Evolutionary conservation across 2,888 invertebrate species (phyloP).

Genomic region (Cerastis rubricosa): DNA sequence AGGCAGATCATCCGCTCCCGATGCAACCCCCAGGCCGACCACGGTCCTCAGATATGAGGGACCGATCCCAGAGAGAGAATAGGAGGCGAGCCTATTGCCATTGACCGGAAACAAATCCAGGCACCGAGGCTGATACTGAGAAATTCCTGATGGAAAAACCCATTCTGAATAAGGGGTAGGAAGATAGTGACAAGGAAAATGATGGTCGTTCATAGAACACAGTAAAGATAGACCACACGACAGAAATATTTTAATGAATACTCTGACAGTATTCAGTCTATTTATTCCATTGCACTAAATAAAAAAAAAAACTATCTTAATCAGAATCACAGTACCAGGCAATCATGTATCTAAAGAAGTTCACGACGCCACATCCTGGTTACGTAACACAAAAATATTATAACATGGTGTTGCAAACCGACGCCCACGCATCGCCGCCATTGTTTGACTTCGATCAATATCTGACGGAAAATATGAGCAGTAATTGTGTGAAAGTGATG

Average conservation of each 20-base stretch:
- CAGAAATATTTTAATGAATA: neutral
- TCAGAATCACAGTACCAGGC: slow-evolving; percentile 49
- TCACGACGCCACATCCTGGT: slow-evolving; percentile 59
- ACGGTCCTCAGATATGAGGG: too few relatives aligned
- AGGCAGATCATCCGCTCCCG: too few relatives aligned
- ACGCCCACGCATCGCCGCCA: slow-evolving; percentile 64
- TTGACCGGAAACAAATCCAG: too few relatives aligned
- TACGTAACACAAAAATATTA: slow-evolving; percentile 63
- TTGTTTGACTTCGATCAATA: slow-evolving; percentile 67
- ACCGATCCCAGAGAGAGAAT: too few relatives aligned
- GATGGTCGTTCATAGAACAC: neutral
- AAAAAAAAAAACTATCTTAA: slow-evolving; percentile 26
- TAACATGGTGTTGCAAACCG: slow-evolving; percentile 61
- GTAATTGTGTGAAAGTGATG: slow-evolving; percentile 64
- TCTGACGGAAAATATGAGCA: slow-evolving; percentile 62
- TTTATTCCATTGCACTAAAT: neutral
- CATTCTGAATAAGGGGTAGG: neutral
- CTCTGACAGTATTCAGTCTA: neutral
- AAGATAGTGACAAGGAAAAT: too few relatives aligned
- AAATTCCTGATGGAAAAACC: too few relatives aligned
- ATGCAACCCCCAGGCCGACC: too few relatives aligned
- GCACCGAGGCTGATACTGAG: too few relatives aligned
- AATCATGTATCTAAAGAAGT: slow-evolving; percentile 45
- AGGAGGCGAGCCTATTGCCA: too few relatives aligned
- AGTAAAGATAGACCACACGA: neutral